Evolutionary conservation across 2,113 vertebrate genomes (phyloP).

Genomic region (Nesogale talazaci): DNA sequence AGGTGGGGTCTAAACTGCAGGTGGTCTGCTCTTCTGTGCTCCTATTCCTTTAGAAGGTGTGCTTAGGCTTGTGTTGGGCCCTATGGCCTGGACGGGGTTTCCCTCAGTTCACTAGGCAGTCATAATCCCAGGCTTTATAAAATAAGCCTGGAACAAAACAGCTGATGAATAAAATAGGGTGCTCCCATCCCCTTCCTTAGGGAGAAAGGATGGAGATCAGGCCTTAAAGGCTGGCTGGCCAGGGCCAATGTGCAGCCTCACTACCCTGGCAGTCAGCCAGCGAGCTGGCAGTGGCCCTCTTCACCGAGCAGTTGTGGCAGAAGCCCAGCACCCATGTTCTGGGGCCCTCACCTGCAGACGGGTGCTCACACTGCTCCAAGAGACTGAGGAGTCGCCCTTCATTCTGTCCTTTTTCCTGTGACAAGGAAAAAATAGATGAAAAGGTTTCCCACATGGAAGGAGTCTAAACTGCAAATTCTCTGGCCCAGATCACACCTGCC

Average conservation of each 20-base stretch:
- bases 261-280: constrained; percentile 4
- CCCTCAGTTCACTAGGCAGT: constrained; percentile 1
- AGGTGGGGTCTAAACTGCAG: constrained; percentile 31
- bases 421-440: constrained; percentile 63
- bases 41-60: not conserved
- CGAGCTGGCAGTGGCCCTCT: not conserved
- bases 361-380: constrained; percentile 86
- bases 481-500: constrained; percentile 40
- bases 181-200: not conserved
- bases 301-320: constrained; percentile 3
- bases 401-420: constrained; percentile 72
- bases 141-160: constrained; percentile 59
- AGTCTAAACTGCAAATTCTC: constrained; percentile 41
- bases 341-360: constrained; percentile 81
- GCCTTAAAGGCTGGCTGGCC: constrained; percentile 6
- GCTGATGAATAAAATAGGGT: not conserved
- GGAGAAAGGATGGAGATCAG: constrained; percentile 3
- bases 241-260: not conserved
- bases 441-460: constrained; percentile 11
- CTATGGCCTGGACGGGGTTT: not conserved
- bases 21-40: not conserved
- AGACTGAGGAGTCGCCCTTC: constrained; percentile 85
- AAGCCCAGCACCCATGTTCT: constrained; percentile 11
- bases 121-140: constrained; percentile 22
- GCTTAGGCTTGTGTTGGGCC: constrained; percentile 2